Evolutionary conservation across 1,140 invertebrate species (phyloP).

Genomic region (Drepana arcuata): DNA sequence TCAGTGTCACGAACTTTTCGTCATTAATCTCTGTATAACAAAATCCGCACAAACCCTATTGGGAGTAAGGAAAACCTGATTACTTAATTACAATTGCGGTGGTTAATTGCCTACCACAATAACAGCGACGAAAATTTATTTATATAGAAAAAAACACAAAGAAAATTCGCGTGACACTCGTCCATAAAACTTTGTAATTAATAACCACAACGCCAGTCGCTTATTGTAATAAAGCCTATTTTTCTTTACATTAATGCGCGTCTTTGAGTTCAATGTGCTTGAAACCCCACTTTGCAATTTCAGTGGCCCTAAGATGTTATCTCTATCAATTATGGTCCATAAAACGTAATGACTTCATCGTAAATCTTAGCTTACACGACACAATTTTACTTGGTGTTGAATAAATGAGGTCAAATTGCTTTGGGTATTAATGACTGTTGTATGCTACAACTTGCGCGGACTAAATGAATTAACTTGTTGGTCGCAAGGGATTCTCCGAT

Average conservation of each 20-base stretch:
- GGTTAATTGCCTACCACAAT: constrained; percentile 10
- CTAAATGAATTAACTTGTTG: too few species aligned
- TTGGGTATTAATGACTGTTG: constrained; percentile 41
- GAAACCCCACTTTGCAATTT: constrained; percentile 58
- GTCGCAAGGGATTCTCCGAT: too few species aligned
- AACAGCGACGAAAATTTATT: constrained; percentile 23
- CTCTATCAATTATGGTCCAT: constrained; percentile 66
- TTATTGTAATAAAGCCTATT: constrained; percentile 49
- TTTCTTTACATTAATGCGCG: constrained; percentile 52
- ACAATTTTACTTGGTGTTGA: constrained; percentile 60
- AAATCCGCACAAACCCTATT: too few species aligned
- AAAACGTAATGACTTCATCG: constrained; percentile 68
- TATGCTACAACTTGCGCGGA: too few species aligned
- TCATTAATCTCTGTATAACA: too few species aligned
- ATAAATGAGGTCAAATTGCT: constrained; percentile 61
- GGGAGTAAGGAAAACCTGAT: constrained; percentile 16
- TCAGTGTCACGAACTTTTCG: too few species aligned
- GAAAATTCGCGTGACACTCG: constrained; percentile 32
- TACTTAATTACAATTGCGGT: constrained; percentile 12
- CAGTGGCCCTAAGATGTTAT: constrained; percentile 53
- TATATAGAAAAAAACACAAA: constrained; percentile 30
- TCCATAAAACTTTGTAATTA: constrained; percentile 60
- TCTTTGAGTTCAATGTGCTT: constrained; percentile 49
- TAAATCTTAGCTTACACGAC: constrained; percentile 65
- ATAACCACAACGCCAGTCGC: constrained; percentile 51